Base-by-base conservation (phyloP, 1,140 invertebrate species). In the Drosophila willistoni region DNA sequence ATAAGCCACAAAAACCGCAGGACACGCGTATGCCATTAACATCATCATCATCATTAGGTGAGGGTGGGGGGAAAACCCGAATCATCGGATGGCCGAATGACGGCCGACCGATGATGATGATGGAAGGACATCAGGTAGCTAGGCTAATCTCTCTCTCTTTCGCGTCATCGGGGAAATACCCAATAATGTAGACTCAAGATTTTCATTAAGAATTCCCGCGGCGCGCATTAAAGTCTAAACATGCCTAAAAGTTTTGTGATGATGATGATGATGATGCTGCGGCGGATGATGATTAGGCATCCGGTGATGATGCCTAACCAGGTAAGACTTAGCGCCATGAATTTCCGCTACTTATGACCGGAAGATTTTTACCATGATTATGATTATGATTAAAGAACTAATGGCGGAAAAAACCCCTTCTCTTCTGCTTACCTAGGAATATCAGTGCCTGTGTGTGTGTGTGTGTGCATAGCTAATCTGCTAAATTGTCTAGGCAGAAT, bases 151-250 rank as follows among this genome's bases (percentile, higher is more conserved):
- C 33, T 42, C 29, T 29, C 29, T 56, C 47, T 47, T 9, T 5
- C 10, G 1, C 36, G 3, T 42, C 29, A 29, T 29, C 29, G 25
- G 68, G 80, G 80, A 68, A 89, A 89, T 71, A 73, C 85, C 83
- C 66, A 64, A 64, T 39, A 51, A 41, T 29, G 54, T 59, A 59
- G 54, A 29, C 61, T 71, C 57, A 17, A 67, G 81, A 61, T 81
- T 89, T 59, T 89, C 84, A 89, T 89, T 89, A 89, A 89, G 84
- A 89, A 89, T 89, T 89, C 84, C 84, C 84, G 85, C 80, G 80
- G 84, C 77, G 80, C 71, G 80, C 51, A 89, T 89, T 89, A 89
- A 89, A 89, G 85, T 89, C 84, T 89, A 89, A 89, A 90, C 84
- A 89, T 89, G 85, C 84, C 84, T 90, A 90, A 76, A 79, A 87